Conservation (phyloP, 2,113 vertebrate genomes). For the Corydoras sp. region DNA sequence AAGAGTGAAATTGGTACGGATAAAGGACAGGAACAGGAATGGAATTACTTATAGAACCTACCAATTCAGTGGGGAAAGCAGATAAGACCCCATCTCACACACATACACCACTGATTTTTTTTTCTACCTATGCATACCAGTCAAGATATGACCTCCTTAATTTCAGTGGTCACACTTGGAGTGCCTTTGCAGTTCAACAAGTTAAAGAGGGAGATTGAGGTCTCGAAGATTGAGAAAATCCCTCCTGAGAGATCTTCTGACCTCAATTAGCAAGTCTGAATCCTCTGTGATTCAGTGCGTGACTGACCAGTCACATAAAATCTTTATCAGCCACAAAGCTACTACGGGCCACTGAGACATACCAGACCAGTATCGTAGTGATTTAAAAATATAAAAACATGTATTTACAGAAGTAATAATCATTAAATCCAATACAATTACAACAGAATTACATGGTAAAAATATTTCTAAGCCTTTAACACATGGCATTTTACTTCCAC, state of each 20-base stretch:
- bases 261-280: slow-evolving; percentile 57
- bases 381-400: too few species aligned
- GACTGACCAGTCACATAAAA: slow-evolving; percentile 12
- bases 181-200: slow-evolving; percentile 54
- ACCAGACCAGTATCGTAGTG: not conserved
- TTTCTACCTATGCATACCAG: not conserved
- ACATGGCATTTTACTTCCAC: too few species aligned
- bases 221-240: slow-evolving; percentile 47
- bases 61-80: too few species aligned
- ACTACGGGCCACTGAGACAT: not conserved
- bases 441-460: too few species aligned
- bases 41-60: slow-evolving; percentile 46
- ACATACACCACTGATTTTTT: too few species aligned
- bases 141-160: slow-evolving; percentile 54
- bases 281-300: slow-evolving; percentile 30
- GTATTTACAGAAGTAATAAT: too few species aligned
- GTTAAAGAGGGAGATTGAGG: slow-evolving; percentile 42
- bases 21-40: slow-evolving; percentile 46
- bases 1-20: slow-evolving; percentile 1
- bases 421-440: too few species aligned
- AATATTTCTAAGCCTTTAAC: too few species aligned
- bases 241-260: slow-evolving; percentile 44
- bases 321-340: not conserved
- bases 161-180: slow-evolving; percentile 51
- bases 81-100: slow-evolving; percentile 1